Evolutionary conservation across 2,113 vertebrate genomes (phyloP), one percentile per base, ranked within the genome.

Genomic region (Hypanus sabinus): DNA sequence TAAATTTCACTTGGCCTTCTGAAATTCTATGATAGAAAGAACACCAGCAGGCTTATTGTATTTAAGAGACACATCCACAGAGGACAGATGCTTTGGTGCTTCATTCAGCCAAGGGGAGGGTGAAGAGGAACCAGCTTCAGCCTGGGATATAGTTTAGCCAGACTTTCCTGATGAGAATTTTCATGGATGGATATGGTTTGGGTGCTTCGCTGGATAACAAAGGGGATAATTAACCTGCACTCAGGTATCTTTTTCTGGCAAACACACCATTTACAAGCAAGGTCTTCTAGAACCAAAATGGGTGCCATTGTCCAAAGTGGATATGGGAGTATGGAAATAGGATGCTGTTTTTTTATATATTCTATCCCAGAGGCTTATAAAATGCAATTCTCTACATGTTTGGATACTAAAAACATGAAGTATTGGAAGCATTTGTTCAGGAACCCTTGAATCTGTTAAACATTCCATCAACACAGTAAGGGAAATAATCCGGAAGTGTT

Each of bases 361-460:
- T 88, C 60, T 33, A n/a, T 65, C 30, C 1, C 33, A 10, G 60
- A 8, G 65, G 85, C 30, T 90, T 90, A 90, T 90, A 60, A 90
- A 90, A 33, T 90, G 85, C 33, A 90, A 60, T 5, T 90, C 27
- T 12, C 30, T 90, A 65, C 14, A 88, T 27, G 27, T 88, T 88
- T 20, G 30, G 12, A 65, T n/a, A 24, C 57, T 14, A 90, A 65
- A 88, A 62, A 62, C 57, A n/a, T 5, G 30, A 68, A 33, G 85
- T 36, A 65, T 33, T 9, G 60, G 60, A 90, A 33, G 85, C 57
- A 90, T 65, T 90, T 90, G n/a, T 33, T 90, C 62, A 18, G n/a
- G 85, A n/a, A 60, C 85, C 62, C 57, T 62, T 30, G n/a, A 68
- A n/a, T 90, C 85, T 68, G 60, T 30, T 90, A 65, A 90, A 90